Evolutionary conservation across 2,113 vertebrate species (phyloP), one percentile per base, ranked within the genome.

Genomic region (Rhea americana): DNA sequence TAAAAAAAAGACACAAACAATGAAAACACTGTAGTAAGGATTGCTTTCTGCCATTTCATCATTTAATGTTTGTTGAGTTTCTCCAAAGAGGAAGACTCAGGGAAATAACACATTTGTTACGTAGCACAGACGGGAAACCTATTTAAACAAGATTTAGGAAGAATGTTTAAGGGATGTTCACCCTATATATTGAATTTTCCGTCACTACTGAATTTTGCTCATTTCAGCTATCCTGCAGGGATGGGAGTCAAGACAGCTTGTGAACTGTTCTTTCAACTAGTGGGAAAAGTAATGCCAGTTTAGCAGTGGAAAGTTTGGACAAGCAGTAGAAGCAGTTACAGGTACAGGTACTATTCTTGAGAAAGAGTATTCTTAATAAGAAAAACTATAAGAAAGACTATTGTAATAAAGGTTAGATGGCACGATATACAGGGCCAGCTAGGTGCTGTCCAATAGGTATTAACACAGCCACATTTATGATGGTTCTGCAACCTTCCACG

Each of bases 41-140:
- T 91, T 93, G 41, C 50, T 28, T 89, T 82, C 82, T 81, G 89
- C 59, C 18, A 81, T 87, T 86, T 41, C 50, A 86, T 88, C 35
- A 79, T 84, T 84, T 90, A 71, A 65, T 86, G 41, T 82, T 93
- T 86, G 48, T 62, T 83, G 22, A 45, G 35, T 65, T 72, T 53
- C 62, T 84, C 47, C 53, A 62, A 48, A 90, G 68, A 78, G 48
- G 73, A 86, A 68, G 73, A 53, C 2, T 1, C 86, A 78, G 62
- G 65, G 91, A 91, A 88, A 51, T 86, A 88, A 83, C 35, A 53
- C 48, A 53, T 83, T 67, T 51, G 28, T 83, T n/a, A 51, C 74
- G 39, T 81, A 81, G 75, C 2, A 2, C 13, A 71, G 43, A 21
- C 14, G 75, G 65, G 53, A 86, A 90, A 72, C 24, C 25, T 89